phyloP scores from a whole-genome alignment of 2,797 vertebrate genomes.

The Melanotaenia parkinsoni region DNA sequence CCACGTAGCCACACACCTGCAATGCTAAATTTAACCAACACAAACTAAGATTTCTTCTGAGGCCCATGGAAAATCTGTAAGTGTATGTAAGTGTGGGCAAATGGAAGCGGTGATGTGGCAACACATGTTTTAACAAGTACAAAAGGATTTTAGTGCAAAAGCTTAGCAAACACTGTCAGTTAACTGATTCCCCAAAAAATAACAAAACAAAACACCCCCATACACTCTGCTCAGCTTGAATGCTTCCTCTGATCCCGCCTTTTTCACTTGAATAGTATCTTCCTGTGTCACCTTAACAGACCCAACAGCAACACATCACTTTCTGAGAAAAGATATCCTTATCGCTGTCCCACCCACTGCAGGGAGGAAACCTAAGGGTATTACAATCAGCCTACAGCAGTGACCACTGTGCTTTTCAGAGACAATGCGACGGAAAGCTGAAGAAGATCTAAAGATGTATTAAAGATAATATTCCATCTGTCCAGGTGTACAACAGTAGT shows the following conservation, averaged over 20 bases:
- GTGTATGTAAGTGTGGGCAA: not conserved
- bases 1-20: conserved; percentile 49
- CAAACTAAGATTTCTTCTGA: conserved; percentile 8
- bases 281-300: conserved; percentile 20
- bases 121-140: not conserved
- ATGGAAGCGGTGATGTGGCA: not conserved
- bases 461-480: not conserved
- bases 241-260: conserved; percentile 19
- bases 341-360: conserved; percentile 68
- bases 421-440: conserved; percentile 13
- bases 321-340: conserved; percentile 61
- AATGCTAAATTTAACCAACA: conserved; percentile 7
- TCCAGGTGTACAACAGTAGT: not conserved
- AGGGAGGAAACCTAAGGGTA: not conserved
- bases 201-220: not conserved
- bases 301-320: conserved; percentile 47
- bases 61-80: conserved; percentile 5
- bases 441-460: not conserved
- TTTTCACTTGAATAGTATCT: conserved; percentile 58
- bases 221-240: not conserved
- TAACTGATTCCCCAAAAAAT: too few species aligned
- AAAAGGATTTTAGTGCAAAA: too few species aligned
- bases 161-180: not conserved
- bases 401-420: not conserved
- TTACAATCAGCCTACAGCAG: conserved; percentile 20